Conservation (phyloP, 2,888 invertebrate genomes). For the Trilocha varians region DNA sequence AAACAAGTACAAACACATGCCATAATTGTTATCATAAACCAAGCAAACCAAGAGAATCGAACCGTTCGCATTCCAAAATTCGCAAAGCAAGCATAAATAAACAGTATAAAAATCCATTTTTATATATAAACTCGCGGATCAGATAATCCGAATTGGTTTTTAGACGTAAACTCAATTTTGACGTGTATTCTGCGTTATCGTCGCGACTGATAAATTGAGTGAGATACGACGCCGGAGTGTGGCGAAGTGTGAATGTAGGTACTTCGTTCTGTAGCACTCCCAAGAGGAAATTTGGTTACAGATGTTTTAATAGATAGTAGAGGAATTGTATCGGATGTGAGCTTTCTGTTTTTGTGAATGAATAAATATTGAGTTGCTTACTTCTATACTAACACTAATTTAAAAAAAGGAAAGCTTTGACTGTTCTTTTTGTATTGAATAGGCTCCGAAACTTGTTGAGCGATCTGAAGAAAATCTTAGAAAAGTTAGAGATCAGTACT, state of each 20-base stretch:
- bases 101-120: constrained; percentile 4
- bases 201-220: constrained; percentile 60
- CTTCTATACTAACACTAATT: constrained; percentile 1
- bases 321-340: constrained; percentile 5
- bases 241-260: constrained; percentile 32
- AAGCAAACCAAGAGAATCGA: too few relatives aligned
- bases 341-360: background rate
- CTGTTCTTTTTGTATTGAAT: too few relatives aligned
- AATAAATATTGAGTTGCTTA: constrained; percentile 8
- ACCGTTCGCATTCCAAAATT: too few relatives aligned
- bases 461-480: too few relatives aligned
- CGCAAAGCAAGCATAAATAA: constrained; percentile 2
- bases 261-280: constrained; percentile 8
- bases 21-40: too few relatives aligned
- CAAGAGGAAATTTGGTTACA: constrained; percentile 13
- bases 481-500: too few relatives aligned
- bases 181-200: constrained; percentile 65
- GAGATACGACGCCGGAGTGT: constrained; percentile 42
- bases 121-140: constrained; percentile 55
- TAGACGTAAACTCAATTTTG: constrained; percentile 68
- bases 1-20: too few relatives aligned
- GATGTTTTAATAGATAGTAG: constrained; percentile 13
- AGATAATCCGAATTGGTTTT: constrained; percentile 70
- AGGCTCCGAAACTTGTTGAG: too few relatives aligned
- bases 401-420: too few relatives aligned